A percentile compares a stretch with the other conserved stretches of the same genome.
Conservation (phyloP, 2,797 vertebrate genomes). For the Phalloptychus januarius region DNA sequence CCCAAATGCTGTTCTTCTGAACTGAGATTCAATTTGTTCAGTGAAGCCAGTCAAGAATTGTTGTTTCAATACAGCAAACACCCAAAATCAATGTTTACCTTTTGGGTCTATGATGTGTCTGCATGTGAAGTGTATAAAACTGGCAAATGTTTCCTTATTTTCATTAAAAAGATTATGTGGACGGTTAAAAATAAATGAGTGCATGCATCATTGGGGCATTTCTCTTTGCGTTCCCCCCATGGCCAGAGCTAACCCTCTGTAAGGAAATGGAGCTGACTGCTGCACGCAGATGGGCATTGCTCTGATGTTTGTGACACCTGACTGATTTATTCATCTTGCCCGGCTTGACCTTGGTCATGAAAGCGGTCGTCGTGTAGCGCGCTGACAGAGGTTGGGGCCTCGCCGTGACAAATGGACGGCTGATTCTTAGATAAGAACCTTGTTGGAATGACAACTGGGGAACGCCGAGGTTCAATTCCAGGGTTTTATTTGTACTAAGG, state of each 20-base stretch:
- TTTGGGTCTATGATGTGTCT: no score
- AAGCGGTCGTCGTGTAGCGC: constrained; percentile 39
- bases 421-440: not conserved
- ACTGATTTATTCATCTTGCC: constrained; percentile 70
- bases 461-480: not conserved
- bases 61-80: no score
- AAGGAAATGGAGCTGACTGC: constrained; percentile 31
- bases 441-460: not conserved
- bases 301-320: constrained; percentile 60
- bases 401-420: not conserved
- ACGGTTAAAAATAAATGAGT: constrained; percentile 5
- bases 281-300: constrained; percentile 16
- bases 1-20: no score
- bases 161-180: not conserved
- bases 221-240: constrained; percentile 10
- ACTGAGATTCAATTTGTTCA: no score
- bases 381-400: constrained; percentile 28
- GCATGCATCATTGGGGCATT: not conserved
- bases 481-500: not conserved
- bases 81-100: no score
- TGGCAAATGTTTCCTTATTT: not conserved
- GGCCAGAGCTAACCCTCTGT: constrained; percentile 16
- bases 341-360: constrained; percentile 31
- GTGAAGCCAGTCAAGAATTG: no score
- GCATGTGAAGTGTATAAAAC: not conserved